Evolutionary conservation across 1,140 invertebrate genomes (phyloP).

Genomic region (Ceratitis capitata): DNA sequence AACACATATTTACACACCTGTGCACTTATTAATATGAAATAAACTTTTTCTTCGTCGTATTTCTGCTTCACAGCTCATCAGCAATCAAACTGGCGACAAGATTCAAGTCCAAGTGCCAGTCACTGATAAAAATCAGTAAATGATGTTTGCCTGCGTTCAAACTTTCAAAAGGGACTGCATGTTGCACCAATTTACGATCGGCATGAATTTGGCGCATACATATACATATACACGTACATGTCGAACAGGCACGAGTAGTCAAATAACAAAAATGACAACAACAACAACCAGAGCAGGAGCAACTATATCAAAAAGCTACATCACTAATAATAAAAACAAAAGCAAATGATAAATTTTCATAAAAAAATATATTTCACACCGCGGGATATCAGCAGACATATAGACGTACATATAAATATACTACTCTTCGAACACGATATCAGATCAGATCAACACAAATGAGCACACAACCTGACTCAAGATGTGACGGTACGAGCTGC

Average conservation of each 20-base stretch:
- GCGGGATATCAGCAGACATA: not conserved
- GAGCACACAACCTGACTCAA: constrained; percentile 8
- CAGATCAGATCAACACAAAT: constrained; percentile 12
- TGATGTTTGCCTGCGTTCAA: not conserved
- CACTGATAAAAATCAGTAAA: constrained; percentile 29
- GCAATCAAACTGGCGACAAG: constrained; percentile 24
- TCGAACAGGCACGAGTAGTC: not conserved
- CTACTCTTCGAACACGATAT: not conserved
- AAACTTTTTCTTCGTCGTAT: not conserved
- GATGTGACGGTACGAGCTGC: not conserved
- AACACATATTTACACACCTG: not conserved
- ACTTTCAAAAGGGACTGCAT: constrained; percentile 23
- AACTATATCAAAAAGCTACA: not conserved
- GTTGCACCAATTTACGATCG: constrained; percentile 36
- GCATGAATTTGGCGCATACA: constrained; percentile 16
- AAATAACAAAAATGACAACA: not conserved
- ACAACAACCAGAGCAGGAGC: not conserved
- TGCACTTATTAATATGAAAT: not conserved
- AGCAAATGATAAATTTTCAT: constrained; percentile 27
- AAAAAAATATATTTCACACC: constrained; percentile 36
- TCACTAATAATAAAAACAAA: constrained; percentile 35
- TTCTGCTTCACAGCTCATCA: constrained; percentile 8
- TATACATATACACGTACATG: not conserved
- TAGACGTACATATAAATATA: not conserved
- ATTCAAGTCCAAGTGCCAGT: constrained; percentile 6